Evolutionary conservation across 2,797 vertebrate species (phyloP).

Genomic region (Caiman crocodilus): DNA sequence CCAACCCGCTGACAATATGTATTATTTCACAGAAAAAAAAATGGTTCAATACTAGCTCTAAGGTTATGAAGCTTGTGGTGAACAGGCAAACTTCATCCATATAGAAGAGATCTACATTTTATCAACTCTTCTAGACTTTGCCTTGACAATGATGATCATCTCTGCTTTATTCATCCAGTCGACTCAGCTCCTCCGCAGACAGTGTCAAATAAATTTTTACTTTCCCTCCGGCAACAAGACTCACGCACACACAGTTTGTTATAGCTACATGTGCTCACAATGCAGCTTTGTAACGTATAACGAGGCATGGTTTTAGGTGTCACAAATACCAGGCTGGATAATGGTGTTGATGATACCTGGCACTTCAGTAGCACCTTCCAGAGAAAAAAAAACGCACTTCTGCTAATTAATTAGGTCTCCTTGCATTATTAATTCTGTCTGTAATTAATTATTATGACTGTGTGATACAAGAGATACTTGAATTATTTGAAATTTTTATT

Average conservation of each 20-base stretch:
- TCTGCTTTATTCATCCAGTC: not conserved
- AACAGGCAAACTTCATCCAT: not conserved
- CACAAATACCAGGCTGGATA: not conserved
- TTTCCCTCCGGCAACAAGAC: not conserved
- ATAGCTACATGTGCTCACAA: not conserved
- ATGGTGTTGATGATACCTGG: not conserved
- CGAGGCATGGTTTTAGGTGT: not conserved
- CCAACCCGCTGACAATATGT: not conserved
- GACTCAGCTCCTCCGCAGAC: not conserved
- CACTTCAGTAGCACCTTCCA: not conserved
- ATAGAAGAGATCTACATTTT: not conserved
- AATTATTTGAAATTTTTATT: conserved; percentile 4
- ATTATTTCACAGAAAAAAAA: not conserved
- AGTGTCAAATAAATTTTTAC: not conserved
- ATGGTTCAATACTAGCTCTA: not conserved
- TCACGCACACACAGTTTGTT: not conserved
- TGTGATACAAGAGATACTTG: not conserved
- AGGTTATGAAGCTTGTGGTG: not conserved
- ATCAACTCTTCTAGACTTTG: not conserved
- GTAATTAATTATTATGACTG: not conserved
- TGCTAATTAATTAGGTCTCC: conserved; percentile 13
- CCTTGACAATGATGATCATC: not conserved
- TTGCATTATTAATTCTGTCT: conserved; percentile 16
- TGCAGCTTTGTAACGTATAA: not conserved
- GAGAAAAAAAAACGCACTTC: conserved; percentile 3